Evolutionary conservation across 2,113 vertebrate species (phyloP), one percentile per base, ranked within the genome.

Genomic region (Cyrtonyx montezumae): DNA sequence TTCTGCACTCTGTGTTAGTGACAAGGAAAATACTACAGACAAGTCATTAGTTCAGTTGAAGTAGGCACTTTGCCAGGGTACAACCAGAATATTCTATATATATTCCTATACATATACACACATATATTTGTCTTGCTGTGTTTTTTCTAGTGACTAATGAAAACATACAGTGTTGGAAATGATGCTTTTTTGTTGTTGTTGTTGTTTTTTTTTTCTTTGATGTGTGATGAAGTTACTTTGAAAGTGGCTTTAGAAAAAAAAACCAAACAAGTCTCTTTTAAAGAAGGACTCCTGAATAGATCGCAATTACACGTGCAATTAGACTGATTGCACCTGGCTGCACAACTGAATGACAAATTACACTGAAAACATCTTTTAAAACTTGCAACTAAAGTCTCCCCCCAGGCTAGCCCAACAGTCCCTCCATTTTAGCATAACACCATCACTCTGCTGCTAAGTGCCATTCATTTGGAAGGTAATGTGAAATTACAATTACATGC

Each of bases 401-500:
- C 73, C 32, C 69, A 69, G 85, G 88, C 53, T 90, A 78, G 75
- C 79, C 88, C 73, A 71, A 48, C 58, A 86, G 94, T 81, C 73
- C 65, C 81, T 90, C 90, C 48, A 62, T 53, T 88, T 81, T 53
- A 79, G 53, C 66, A 77, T 43, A 91, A 78, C 80, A 51, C 73
- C 90, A 90, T 88, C 68, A 88, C 36, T 91, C 90, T 88, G 43
- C 77, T 78, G 68, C 51, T 48, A 80, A 90, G 51, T 84, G 70
- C 43, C 61, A 90, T 79, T 69, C 80, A 58, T 61, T 66, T 56
- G 69, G 78, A 95, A 94, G 88, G 71, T 74, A 66, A 88, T 2
- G 13, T 67, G 45, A 88, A 88, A 40, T 91, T 96, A 88, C 69
- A 90, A 95, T 94, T 94, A 94, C 86, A 90, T 0, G 26, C 79